Evolutionary conservation across 2,797 vertebrate genomes (phyloP).

Genomic region (Myotis vivesi): DNA sequence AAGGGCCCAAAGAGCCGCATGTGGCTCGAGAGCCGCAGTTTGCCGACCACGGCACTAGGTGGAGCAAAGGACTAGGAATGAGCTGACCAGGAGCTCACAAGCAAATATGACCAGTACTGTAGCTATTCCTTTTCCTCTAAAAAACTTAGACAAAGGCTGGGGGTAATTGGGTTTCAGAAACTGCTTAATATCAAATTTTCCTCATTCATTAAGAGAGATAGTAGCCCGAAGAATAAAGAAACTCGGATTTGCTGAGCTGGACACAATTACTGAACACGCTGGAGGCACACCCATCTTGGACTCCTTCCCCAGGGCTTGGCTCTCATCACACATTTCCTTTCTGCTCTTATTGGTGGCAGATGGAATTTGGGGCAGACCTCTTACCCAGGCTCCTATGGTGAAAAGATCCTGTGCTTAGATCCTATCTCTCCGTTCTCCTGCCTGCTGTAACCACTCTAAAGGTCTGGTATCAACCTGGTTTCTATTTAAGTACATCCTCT

Average conservation of each 20-base stretch:
- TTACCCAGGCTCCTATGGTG: constrained; percentile 28
- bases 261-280: background rate
- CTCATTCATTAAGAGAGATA: constrained; percentile 46
- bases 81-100: background rate
- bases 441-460: background rate
- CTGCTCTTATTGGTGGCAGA: constrained; percentile 58
- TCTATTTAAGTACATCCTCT: constrained; percentile 54
- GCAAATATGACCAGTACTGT: background rate
- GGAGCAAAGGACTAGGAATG: constrained; percentile 56
- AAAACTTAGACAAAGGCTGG: background rate
- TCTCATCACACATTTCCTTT: constrained; percentile 49
- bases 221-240: constrained; percentile 40
- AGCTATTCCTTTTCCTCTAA: background rate
- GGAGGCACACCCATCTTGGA: constrained; percentile 62
- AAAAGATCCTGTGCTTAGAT: constrained; percentile 11
- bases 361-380: constrained; percentile 61
- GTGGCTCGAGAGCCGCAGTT: too few relatives aligned
- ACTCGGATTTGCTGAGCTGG: constrained; percentile 63
- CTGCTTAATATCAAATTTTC: constrained; percentile 39
- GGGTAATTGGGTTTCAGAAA: background rate
- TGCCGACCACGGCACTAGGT: constrained; percentile 22
- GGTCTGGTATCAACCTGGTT: constrained; percentile 32
- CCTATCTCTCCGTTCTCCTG: background rate
- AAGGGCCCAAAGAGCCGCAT: too few relatives aligned
- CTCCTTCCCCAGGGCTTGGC: constrained; percentile 8